phyloP scores from a whole-genome alignment of 1,140 invertebrate genomes.

The Drosophila neocordata region DNA sequence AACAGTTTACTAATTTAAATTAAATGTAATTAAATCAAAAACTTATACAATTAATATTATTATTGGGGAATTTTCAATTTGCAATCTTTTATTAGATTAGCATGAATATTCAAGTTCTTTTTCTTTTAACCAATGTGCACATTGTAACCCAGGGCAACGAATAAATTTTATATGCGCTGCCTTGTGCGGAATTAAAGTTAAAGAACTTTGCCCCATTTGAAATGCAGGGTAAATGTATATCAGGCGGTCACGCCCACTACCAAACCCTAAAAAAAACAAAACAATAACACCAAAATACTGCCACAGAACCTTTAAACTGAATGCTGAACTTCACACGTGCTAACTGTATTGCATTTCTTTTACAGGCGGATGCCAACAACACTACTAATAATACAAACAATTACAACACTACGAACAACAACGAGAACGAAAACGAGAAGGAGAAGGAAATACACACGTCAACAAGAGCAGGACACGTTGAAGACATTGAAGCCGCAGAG shows the following conservation, averaged over 20 bases:
- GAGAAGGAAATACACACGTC: slow-evolving; percentile 37
- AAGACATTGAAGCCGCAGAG: slow-evolving; percentile 24
- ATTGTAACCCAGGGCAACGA: slow-evolving; percentile 40
- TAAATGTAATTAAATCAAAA: too few relatives aligned
- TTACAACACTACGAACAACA: too few relatives aligned
- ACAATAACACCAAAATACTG: too few relatives aligned
- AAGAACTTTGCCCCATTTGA: slow-evolving; percentile 62
- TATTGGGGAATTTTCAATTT: too few relatives aligned
- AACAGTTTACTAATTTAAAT: too few relatives aligned
- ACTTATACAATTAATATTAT: too few relatives aligned
- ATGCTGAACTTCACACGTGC: slow-evolving; percentile 68
- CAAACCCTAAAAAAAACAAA: background rate
- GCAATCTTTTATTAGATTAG: too few relatives aligned
- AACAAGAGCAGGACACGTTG: slow-evolving; percentile 38
- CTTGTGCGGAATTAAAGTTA: slow-evolving; percentile 30
- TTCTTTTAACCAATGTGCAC: background rate
- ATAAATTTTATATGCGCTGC: slow-evolving; percentile 47
- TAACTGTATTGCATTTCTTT: slow-evolving; percentile 29
- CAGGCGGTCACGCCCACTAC: slow-evolving; percentile 38
- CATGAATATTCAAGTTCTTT: too few relatives aligned
- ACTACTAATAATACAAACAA: slow-evolving; percentile 24
- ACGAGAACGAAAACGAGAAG: too few relatives aligned
- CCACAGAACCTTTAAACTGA: slow-evolving; percentile 6
- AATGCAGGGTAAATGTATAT: slow-evolving; percentile 52
- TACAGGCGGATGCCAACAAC: slow-evolving; percentile 33